Conservation (phyloP, 2,797 vertebrate species). For the Danio aesculapii region DNA sequence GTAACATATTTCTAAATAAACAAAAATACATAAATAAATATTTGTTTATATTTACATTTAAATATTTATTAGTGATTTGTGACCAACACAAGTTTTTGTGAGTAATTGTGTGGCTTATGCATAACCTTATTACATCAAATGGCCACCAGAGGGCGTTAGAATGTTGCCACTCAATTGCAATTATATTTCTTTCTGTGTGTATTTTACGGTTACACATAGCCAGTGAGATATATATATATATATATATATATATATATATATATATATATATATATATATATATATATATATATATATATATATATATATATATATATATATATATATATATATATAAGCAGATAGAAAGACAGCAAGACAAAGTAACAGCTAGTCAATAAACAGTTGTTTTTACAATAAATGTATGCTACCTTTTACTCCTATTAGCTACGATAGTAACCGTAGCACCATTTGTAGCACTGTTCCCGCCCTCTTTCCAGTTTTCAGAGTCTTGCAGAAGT, state of each 20-base stretch:
- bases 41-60: too few species aligned
- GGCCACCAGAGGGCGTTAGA: neutral
- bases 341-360: neutral
- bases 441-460: conserved; percentile 62
- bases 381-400: neutral
- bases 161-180: neutral
- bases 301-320: too few species aligned
- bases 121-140: neutral
- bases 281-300: too few species aligned
- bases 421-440: conserved; percentile 64
- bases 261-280: too few species aligned
- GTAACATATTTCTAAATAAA: too few species aligned
- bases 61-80: neutral
- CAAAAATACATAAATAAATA: too few species aligned
- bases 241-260: too few species aligned
- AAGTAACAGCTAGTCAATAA: neutral
- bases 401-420: conserved; percentile 69
- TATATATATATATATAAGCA: too few species aligned
- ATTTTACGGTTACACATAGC: neutral
- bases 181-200: neutral
- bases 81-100: neutral
- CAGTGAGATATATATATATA: too few species aligned
- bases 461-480: conserved; percentile 55
- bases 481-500: conserved; percentile 78
- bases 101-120: neutral